Conservation (phyloP, 2,113 vertebrate species). For the Lutjanus erythropterus region DNA sequence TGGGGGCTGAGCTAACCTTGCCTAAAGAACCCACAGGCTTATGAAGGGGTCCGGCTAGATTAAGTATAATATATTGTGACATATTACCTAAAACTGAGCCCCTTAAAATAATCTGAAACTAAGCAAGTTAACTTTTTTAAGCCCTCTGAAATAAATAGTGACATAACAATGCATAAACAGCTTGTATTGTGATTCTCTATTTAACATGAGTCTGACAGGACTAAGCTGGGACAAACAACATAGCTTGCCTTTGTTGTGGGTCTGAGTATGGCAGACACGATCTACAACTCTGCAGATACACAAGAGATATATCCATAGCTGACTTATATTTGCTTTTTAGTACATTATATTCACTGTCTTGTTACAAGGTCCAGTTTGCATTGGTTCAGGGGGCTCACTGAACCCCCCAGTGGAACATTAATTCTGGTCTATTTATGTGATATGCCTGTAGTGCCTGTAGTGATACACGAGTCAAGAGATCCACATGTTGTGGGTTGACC, state of each 20-base stretch:
- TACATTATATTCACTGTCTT: too few species aligned
- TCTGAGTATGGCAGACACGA: neutral
- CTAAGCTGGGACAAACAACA: neutral
- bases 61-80: slow-evolving; percentile 36
- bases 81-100: slow-evolving; percentile 27
- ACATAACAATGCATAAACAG: neutral
- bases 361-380: too few species aligned
- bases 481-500: too few species aligned
- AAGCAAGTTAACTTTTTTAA: slow-evolving; percentile 20
- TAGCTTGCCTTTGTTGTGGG: neutral
- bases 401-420: too few species aligned
- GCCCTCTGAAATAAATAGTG: neutral
- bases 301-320: neutral
- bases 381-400: too few species aligned
- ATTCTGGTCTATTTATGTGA: too few species aligned
- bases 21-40: slow-evolving; percentile 55
- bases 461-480: too few species aligned
- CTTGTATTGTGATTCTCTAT: neutral
- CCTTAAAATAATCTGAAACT: slow-evolving; percentile 9
- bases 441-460: too few species aligned
- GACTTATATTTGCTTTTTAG: neutral
- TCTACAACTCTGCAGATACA: neutral
- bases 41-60: slow-evolving; percentile 22
- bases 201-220: neutral
- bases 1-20: slow-evolving; percentile 59